Base-by-base conservation (phyloP, 2,797 vertebrate genomes). In the Sebastes itinus region DNA sequence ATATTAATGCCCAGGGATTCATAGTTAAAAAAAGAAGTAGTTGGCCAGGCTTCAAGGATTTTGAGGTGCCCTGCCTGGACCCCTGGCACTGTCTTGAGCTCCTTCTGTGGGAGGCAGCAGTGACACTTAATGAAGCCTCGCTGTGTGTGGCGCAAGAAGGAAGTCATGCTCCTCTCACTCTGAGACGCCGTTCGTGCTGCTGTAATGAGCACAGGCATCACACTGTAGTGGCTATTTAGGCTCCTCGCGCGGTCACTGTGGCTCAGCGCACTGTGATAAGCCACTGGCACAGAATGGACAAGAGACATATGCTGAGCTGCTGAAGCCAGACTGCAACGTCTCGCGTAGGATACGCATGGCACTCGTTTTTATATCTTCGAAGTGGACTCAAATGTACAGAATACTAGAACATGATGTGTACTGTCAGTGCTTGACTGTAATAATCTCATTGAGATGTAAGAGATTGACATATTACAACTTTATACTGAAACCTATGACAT, bases 201-300 rank as follows among this genome's bases (percentile, higher is more conserved):
- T 65, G 80, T 89, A 89, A 92, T 80, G 85, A 92, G 89, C 74
- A 5, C 72, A 13, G 86, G 71, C 87, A 28, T 70, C 80, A 66
- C 18, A 75, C 75, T 81, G 81, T 6, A 61, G 84, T 8, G 65
- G 82, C 80, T 55, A 59, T 72, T 75, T 64, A 62, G 75, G 72
- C 77, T 89, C 77, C 66, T 85, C 1, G 23, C 60, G 42, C 63
- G 82, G 74, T 82, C 89, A 71, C 25, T 20, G 71, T 12, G 12
- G 75, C 81, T 82, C 87, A 82, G 67, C 7, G 84, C 2, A 4
- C 80, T 14, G 62, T 22, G 74, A 78, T 75, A 28, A 84, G 75
- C 68, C 67, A 46, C 65, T 55, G 82, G 69, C 72, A 28, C 28
- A 11, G 56, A 74, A 66, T 9, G 70, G 83, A 85, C 82, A 22